phyloP scores from a whole-genome alignment of 92 coral and sea anemone genomes.

The Desmophyllum pertusum region DNA sequence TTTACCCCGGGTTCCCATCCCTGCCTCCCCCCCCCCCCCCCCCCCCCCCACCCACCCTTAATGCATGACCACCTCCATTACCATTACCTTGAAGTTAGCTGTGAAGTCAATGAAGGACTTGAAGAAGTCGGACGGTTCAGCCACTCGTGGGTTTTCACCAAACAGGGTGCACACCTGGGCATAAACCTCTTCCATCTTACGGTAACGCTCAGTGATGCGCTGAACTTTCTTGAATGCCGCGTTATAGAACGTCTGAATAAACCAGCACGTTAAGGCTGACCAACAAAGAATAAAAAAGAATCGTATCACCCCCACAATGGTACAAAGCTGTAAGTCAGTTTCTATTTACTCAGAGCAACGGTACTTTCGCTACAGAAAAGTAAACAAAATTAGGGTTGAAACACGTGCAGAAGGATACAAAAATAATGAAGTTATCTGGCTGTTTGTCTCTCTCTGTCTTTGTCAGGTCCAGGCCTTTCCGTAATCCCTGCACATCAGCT shows the following conservation, averaged over 20 bases:
- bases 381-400: not conserved
- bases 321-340: too few species aligned
- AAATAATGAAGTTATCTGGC: constrained; percentile 89
- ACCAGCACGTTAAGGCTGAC: constrained; percentile 63
- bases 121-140: constrained; percentile 95
- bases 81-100: constrained; percentile 70
- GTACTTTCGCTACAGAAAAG: not conserved
- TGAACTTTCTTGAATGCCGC: constrained; percentile 96
- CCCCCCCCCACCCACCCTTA: too few species aligned
- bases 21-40: too few species aligned
- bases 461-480: constrained; percentile 95
- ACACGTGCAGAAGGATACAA: constrained; percentile 82
- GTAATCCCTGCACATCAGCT: constrained; percentile 93
- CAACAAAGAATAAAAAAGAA: too few species aligned
- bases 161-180: constrained; percentile 84
- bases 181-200: constrained; percentile 94
- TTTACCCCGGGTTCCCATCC: too few species aligned
- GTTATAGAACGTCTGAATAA: constrained; percentile 84
- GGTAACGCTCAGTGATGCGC: constrained; percentile 88
- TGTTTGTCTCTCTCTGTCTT: constrained; percentile 97
- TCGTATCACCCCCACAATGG: too few species aligned
- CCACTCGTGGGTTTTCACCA: constrained; percentile 82
- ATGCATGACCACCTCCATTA: too few species aligned
- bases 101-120: constrained; percentile 86
- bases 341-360: too few species aligned